Conservation (phyloP, 1,140 invertebrate genomes). For the Littorina saxatilis region DNA sequence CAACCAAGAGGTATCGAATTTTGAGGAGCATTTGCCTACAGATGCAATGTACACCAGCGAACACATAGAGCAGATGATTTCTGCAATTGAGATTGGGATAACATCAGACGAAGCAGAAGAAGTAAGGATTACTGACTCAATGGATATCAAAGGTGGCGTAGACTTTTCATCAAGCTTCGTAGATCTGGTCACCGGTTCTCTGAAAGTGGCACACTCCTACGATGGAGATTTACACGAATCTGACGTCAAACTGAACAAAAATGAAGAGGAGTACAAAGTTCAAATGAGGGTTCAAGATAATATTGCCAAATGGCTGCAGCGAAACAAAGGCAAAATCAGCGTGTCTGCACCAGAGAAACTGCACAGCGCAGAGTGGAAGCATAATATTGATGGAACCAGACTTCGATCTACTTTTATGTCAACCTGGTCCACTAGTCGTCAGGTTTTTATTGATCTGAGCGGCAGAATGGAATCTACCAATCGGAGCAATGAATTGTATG, state of each 20-base stretch:
- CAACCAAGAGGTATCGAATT: no score
- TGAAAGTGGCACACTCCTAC: neutral
- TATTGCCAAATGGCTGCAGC: neutral
- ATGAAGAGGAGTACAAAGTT: neutral
- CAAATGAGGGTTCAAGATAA: neutral
- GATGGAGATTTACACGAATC: neutral
- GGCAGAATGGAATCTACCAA: neutral
- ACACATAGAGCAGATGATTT: neutral
- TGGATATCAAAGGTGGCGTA: slow-evolving; percentile 6
- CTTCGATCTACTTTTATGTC: slow-evolving; percentile 1
- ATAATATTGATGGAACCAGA: neutral
- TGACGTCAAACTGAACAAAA: neutral
- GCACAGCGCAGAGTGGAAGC: neutral
- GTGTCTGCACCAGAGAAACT: neutral
- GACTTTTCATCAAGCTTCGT: slow-evolving; percentile 1
- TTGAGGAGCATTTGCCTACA: no score
- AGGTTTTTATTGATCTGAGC: neutral
- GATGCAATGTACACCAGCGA: neutral
- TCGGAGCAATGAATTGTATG: neutral
- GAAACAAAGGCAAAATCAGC: neutral
- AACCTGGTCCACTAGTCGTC: neutral
- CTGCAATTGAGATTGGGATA: neutral
- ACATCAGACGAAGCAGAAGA: no score
- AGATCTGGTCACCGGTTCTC: neutral
- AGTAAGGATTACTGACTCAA: no score